Percentiles rank a stretch among this genome's conserved stretches.
phyloP scores from a whole-genome alignment of 1,140 invertebrate species.

The Orussus abietinus region DNA sequence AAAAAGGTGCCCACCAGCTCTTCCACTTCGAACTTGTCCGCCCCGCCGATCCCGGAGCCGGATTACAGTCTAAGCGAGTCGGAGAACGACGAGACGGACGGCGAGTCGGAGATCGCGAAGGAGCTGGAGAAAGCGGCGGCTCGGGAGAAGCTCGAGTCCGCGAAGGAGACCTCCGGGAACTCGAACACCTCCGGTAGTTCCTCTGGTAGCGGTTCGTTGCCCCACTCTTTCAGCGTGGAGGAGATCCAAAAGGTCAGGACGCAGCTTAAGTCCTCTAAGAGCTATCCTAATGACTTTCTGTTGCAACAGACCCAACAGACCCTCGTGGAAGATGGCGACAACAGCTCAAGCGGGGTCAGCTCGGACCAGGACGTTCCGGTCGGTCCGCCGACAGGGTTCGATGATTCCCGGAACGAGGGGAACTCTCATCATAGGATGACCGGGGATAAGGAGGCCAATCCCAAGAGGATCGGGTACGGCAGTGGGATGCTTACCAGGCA shows the following conservation, averaged over 20 bases:
- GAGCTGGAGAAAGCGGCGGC: conserved; percentile 48
- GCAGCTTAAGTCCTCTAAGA: conserved; percentile 78
- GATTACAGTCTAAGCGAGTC: conserved; percentile 84
- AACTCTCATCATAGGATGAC: conserved; percentile 26
- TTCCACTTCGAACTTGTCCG: conserved; percentile 44
- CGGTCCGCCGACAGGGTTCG: conserved; percentile 47
- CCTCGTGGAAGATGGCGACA: conserved; percentile 73
- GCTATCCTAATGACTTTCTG: conserved; percentile 75
- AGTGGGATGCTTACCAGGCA: conserved; percentile 60
- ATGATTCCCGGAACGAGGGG: conserved; percentile 41
- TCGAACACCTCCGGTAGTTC: conserved; percentile 54
- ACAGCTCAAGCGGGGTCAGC: conserved; percentile 81
- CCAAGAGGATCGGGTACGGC: conserved; percentile 38
- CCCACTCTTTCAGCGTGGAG: conserved; percentile 81
- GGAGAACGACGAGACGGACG: conserved; percentile 58
- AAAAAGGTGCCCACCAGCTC: conserved; percentile 46
- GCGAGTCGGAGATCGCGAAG: conserved; percentile 52
- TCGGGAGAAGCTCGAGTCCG: conserved; percentile 45
- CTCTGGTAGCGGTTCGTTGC: conserved; percentile 69
- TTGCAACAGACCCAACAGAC: conserved; percentile 56
- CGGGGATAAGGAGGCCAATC: conserved; percentile 45
- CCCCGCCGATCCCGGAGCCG: conserved; percentile 82
- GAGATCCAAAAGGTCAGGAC: conserved; percentile 83
- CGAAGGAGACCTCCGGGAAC: conserved; percentile 48
- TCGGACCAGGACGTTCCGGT: conserved; percentile 73